These are phyloP conservation scores for Nomada flava DNA, from an alignment of 2,888 invertebrate genomes.

Conservation along the genomic window DNA sequence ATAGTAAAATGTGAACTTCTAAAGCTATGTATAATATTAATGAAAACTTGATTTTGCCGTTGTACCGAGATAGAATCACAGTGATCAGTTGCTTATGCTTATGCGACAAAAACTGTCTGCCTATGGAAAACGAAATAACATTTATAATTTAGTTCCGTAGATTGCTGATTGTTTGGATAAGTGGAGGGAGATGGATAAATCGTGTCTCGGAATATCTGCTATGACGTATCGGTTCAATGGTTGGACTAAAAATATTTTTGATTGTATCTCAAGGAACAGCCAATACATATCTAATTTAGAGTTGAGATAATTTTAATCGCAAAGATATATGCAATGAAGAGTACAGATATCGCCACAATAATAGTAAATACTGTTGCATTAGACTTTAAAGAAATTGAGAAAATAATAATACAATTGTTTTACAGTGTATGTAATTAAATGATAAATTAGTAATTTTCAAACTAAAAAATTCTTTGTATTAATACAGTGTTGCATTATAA, in stretches of 20 bases:
- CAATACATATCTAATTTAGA: neutral
- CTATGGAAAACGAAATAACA: neutral
- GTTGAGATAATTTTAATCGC: neutral
- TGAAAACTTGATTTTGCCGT: neutral
- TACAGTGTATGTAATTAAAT: too few species aligned
- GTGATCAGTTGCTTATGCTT: neutral
- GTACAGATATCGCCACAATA: neutral
- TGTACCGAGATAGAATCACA: too few species aligned
- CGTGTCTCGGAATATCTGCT: neutral
- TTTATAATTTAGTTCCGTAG: neutral
- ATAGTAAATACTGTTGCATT: neutral
- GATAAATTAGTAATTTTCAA: too few species aligned
- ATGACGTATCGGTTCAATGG: neutral
- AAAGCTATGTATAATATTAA: neutral
- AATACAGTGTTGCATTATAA: too few species aligned
- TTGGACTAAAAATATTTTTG: neutral
- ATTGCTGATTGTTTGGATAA: neutral
- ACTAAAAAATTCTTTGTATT: too few species aligned
- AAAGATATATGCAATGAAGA: neutral
- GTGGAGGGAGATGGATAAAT: neutral
- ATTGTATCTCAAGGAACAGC: neutral
- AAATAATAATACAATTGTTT: too few species aligned
- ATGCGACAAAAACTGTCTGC: neutral
- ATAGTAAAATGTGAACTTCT: neutral
- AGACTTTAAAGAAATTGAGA: too few species aligned